phyloP scores from a whole-genome alignment of 2,888 invertebrate genomes.

The Aspidiotus rigidus region DNA sequence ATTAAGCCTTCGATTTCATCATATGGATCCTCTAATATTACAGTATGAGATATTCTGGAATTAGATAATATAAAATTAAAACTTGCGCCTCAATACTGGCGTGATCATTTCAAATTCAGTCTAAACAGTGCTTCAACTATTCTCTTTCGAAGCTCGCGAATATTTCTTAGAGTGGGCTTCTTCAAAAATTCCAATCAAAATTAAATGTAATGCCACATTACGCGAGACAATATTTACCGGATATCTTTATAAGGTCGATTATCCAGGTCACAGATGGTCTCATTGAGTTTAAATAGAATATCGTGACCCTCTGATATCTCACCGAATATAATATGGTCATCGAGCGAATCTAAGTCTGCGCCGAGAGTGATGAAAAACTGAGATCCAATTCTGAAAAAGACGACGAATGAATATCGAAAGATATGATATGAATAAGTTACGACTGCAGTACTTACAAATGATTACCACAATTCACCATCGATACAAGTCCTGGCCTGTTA shows the following conservation, averaged over 20 bases:
- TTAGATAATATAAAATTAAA: conserved; percentile 5
- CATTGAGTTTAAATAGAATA: conserved; percentile 78
- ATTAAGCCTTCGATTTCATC: conserved; percentile 72
- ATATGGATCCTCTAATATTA: conserved; percentile 91
- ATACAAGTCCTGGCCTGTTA: conserved; percentile 71
- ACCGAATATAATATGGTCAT: conserved; percentile 93
- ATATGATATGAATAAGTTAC: neutral
- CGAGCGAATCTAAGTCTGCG: conserved; percentile 76
- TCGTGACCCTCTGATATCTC: conserved; percentile 88
- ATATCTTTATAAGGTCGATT: conserved; percentile 72
- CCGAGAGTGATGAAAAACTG: conserved; percentile 94
- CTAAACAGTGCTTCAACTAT: too few species aligned
- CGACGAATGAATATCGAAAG: neutral
- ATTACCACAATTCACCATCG: conserved; percentile 88
- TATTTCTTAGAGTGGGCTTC: too few species aligned
- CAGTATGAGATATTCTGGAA: conserved; percentile 83
- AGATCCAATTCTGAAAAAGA: conserved; percentile 55
- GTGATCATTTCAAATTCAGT: too few species aligned
- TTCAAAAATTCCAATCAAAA: neutral
- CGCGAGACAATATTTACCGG: conserved; percentile 24
- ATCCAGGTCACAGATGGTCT: conserved; percentile 81
- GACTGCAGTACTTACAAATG: conserved; percentile 53
- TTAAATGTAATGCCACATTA: neutral
- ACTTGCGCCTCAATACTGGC: too few species aligned
- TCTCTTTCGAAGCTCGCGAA: too few species aligned